Percentiles rank a stretch among this genome's conserved stretches.
These are phyloP conservation scores for Apantesis nais DNA, from an alignment of 2,888 invertebrate genomes.

Conservation along the genomic window DNA sequence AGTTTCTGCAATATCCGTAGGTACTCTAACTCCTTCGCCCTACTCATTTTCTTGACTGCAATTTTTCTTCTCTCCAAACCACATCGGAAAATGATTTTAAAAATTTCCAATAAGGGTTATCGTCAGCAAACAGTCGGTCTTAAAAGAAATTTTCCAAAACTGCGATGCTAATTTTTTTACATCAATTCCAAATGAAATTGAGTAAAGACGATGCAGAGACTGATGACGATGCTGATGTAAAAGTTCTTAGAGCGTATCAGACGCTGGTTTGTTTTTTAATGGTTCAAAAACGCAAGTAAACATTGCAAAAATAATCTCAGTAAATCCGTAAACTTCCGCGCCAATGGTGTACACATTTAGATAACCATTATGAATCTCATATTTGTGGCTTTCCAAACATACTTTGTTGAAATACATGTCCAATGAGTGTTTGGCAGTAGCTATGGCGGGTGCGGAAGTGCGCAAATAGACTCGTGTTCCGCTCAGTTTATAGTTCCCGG, in stretches of 20 bases:
- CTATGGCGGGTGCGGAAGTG: conserved; percentile 45
- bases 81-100: too few species aligned
- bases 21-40: too few species aligned
- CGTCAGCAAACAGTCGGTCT: background rate
- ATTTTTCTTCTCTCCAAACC: too few species aligned
- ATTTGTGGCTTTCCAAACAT: conserved; percentile 9
- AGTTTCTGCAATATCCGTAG: too few species aligned
- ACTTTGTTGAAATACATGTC: conserved; percentile 19
- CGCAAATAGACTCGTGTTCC: conserved; percentile 46
- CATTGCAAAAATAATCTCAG: background rate
- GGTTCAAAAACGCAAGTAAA: background rate
- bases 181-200: background rate
- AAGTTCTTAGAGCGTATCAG: background rate
- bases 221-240: background rate
- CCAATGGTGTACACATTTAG: background rate
- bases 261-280: background rate
- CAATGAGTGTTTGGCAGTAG: conserved; percentile 21
- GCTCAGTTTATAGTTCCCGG: conserved; percentile 38
- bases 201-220: background rate
- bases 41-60: too few species aligned
- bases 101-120: background rate
- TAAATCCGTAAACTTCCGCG: background rate
- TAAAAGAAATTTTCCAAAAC: background rate
- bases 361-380: background rate
- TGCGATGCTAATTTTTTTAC: background rate